Base-by-base conservation (phyloP, 2,797 vertebrate genomes). In the Clarias laeviceps region DNA sequence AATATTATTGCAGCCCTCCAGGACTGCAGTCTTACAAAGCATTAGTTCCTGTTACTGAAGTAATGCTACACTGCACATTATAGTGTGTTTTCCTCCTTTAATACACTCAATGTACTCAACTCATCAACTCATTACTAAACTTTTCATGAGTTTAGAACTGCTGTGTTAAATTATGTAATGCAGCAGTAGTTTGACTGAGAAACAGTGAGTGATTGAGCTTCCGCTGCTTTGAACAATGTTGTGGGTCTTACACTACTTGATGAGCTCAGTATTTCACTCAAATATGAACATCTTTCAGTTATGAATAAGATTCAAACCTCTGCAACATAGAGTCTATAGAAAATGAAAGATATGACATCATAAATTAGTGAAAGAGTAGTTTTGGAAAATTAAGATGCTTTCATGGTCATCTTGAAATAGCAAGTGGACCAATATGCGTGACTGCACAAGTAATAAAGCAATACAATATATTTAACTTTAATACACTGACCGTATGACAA, bases 21-120 rank as follows among this genome's bases (percentile, higher is more conserved):
- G 40, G 17, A 22, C 18, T 66, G 79, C 62, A 22, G 62, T 29
- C 15, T 29, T 14, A 50, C 17, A 80, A 50, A 4, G 17, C 79
- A 54, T 80, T 80, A 66, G 40, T 66, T 65, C 5, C 62, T 80
- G 62, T 45, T 64, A 15, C 18, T 80, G 62, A 66, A 29, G 40
- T 66, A 66, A 80, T 80, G 79, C 62, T 29, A 65, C n/a, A 80
- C 18, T 80, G 45, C n/a, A 54, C 79, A 80, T 66, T 65, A 66
- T 66, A 50, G 78, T 11, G 7, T 50, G 37, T 62, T 66, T 80
- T 62, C 2, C 40, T 66, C 15, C 78, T 66, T 66, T 66, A 80
- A 54, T 50, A 65, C n/a, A 66, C 27, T 66, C 64, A 50, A 2
- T 54, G 27, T 80, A 54, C 40, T 80, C 37, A 66, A 50, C 40